Conservation (phyloP, 2,888 invertebrate genomes). For the Drosophila meridionalis region DNA sequence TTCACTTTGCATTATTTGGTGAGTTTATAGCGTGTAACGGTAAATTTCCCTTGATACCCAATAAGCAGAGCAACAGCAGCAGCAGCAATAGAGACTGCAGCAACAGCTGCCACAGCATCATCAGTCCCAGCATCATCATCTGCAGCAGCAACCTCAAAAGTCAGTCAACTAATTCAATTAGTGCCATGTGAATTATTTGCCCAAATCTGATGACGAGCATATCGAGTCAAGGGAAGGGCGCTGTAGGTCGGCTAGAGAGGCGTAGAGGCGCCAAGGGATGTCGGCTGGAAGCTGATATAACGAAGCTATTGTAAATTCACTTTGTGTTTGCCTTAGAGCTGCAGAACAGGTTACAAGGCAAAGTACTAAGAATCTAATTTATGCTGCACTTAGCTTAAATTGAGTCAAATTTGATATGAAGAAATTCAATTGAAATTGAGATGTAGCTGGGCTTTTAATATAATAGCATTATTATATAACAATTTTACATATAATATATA, state of each 20-base stretch:
- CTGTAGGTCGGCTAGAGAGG: too few species aligned
- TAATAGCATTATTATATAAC: too few species aligned
- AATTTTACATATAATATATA: too few species aligned
- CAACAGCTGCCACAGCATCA: slow-evolving; percentile 7
- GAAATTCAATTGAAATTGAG: background rate
- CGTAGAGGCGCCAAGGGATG: background rate
- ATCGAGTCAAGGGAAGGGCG: background rate
- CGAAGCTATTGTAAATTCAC: slow-evolving; percentile 55
- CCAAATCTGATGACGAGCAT: slow-evolving; percentile 52
- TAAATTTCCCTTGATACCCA: slow-evolving; percentile 42
- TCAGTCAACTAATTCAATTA: slow-evolving; percentile 79
- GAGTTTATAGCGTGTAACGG: slow-evolving; percentile 65
- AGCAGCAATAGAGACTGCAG: slow-evolving; percentile 18
- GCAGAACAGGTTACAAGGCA: background rate
- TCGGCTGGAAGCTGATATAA: slow-evolving; percentile 24
- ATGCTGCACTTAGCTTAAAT: background rate
- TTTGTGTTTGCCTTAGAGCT: slow-evolving; percentile 35
- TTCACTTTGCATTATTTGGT: slow-evolving; percentile 76
- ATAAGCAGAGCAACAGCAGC: slow-evolving; percentile 1
- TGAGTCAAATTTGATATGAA: background rate
- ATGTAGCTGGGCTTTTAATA: background rate
- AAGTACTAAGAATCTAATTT: background rate
- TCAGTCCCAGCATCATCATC: slow-evolving; percentile 20
- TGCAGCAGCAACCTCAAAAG: slow-evolving; percentile 58
- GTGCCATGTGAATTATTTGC: slow-evolving; percentile 78